phyloP scores from a whole-genome alignment of 64 coral and sea anemone genomes.

The Actinia equina region DNA sequence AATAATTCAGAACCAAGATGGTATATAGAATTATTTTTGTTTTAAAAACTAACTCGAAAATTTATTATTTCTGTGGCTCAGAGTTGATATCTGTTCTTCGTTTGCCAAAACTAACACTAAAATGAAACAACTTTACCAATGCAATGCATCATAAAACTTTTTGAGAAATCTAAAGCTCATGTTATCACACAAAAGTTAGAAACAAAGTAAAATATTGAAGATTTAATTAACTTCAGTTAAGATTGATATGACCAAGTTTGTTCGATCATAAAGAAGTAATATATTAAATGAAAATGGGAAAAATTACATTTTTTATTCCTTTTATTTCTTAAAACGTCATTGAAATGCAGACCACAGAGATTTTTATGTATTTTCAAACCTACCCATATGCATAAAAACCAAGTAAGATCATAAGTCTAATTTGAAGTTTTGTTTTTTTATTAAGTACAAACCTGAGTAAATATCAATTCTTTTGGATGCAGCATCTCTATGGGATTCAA shows the following conservation, averaged over 20 bases:
- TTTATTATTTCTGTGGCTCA: neutral
- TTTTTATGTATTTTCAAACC: too few relatives aligned
- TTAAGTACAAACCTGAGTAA: constrained; percentile 92
- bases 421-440: neutral
- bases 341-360: too few relatives aligned
- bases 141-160: neutral
- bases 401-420: neutral
- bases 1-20: neutral
- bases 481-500: constrained; percentile 71
- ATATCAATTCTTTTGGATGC: constrained; percentile 84
- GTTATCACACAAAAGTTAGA: neutral
- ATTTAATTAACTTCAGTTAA: neutral
- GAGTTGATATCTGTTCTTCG: neutral
- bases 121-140: neutral
- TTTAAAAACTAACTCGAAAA: neutral
- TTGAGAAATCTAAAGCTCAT: neutral
- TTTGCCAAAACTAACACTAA: neutral
- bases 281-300: too few relatives aligned
- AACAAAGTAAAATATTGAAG: neutral
- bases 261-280: too few relatives aligned
- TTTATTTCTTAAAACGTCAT: too few relatives aligned
- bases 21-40: neutral
- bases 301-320: too few relatives aligned
- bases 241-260: neutral
- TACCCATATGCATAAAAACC: neutral